Percentiles rank a stretch among this genome's conserved stretches.
phyloP scores from a whole-genome alignment of 2,888 invertebrate genomes.

The Chrysolina haemoptera region DNA sequence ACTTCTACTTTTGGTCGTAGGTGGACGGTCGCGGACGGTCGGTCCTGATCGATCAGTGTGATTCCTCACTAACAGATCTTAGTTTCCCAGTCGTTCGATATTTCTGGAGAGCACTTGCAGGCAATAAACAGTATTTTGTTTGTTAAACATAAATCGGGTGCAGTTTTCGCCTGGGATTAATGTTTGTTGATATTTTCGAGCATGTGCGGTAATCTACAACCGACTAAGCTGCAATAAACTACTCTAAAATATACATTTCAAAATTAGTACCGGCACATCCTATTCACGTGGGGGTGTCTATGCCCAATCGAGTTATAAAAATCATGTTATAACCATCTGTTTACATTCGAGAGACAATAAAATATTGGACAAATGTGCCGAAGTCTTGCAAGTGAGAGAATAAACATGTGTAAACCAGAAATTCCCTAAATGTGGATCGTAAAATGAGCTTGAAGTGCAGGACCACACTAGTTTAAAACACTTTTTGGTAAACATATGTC shows the following conservation, averaged over 20 bases:
- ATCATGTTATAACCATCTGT: constrained; percentile 47
- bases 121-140: constrained; percentile 41
- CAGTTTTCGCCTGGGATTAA: constrained; percentile 33
- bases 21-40: no score
- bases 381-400: constrained; percentile 33
- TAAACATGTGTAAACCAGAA: constrained; percentile 49
- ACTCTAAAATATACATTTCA: constrained; percentile 41
- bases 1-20: no score
- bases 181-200: constrained; percentile 37
- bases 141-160: constrained; percentile 34
- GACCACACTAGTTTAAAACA: constrained; percentile 41
- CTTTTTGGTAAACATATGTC: constrained; percentile 48
- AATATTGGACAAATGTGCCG: constrained; percentile 42
- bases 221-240: constrained; percentile 38
- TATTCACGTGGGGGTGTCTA: constrained; percentile 26
- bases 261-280: constrained; percentile 40
- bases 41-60: no score
- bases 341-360: constrained; percentile 44
- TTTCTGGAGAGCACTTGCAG: constrained; percentile 31
- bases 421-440: constrained; percentile 47
- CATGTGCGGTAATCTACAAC: constrained; percentile 42
- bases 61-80: not conserved
- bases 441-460: constrained; percentile 39
- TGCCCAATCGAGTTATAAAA: constrained; percentile 44
- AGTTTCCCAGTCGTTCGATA: constrained; percentile 8